A percentile compares a stretch with the other conserved stretches of the same genome.
Evolutionary conservation across 2,797 vertebrate species (phyloP).

Genomic region (Danio jaintianensis): DNA sequence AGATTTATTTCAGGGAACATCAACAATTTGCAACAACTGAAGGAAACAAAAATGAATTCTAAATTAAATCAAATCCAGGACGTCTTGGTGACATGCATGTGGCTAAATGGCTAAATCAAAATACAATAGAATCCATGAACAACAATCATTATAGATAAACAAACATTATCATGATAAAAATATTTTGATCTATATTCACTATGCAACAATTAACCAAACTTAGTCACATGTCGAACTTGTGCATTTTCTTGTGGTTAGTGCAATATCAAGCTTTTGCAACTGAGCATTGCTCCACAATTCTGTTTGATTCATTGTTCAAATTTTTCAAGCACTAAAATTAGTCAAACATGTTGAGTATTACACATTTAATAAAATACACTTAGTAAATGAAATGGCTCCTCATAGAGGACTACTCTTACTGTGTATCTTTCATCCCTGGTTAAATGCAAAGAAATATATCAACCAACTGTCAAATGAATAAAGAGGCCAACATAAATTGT

Average conservation of each 20-base stretch:
- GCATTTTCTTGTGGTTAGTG: constrained; percentile 68
- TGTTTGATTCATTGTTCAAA: constrained; percentile 60
- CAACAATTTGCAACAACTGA: not conserved
- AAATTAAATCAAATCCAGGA: not conserved
- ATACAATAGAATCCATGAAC: constrained; percentile 53
- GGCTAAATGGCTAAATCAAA: constrained; percentile 49
- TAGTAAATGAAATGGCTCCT: constrained; percentile 67
- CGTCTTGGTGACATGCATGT: not conserved
- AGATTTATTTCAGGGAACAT: not conserved
- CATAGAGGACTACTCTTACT: constrained; percentile 73
- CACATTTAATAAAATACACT: constrained; percentile 42
- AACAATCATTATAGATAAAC: constrained; percentile 52
- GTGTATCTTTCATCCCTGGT: constrained; percentile 45
- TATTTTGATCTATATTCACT: constrained; percentile 38
- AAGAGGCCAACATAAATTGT: constrained; percentile 39
- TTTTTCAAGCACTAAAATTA: constrained; percentile 57
- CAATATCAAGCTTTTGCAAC: constrained; percentile 62
- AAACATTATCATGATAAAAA: constrained; percentile 52
- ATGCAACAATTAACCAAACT: constrained; percentile 33
- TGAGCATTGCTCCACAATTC: constrained; percentile 60
- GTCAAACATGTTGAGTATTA: constrained; percentile 45
- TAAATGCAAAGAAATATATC: constrained; percentile 48
- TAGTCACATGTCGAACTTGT: constrained; percentile 49
- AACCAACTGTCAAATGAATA: constrained; percentile 32
- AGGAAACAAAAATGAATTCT: not conserved